Base-by-base conservation (phyloP, 2,113 vertebrate species). In the Nycticorax nycticorax region DNA sequence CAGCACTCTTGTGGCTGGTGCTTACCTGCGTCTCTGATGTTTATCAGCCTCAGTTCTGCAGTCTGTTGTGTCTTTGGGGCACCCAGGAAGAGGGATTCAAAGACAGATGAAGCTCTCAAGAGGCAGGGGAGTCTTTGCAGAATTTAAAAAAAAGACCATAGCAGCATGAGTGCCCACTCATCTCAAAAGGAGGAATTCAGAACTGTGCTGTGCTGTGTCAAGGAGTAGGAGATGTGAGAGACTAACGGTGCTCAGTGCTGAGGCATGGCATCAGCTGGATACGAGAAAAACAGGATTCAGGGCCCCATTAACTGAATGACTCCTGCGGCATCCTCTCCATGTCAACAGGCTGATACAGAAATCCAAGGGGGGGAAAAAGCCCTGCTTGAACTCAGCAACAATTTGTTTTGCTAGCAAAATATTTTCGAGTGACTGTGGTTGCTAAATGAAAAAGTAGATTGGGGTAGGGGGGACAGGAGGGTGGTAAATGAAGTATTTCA, bases 311-410 rank as follows among this genome's bases (percentile, higher is more conserved):
- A 69, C n/a, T 63, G 62, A 6, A 5, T n/a, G 47, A 28, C 45
- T 79, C 39, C 74, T 93, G 74, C 72, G 92, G 74, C 76, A 64
- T 80, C 89, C 37, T 75, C 83, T 95, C 69, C n/a, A n/a, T 24
- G 21, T 95, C 95, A 94, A 94, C 73, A 94, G 96, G 68, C 50
- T 95, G 86, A 73, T 74, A 33, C 59, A 85, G 85, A 93, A 82
- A 94, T 69, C 63, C 56, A 79, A 26, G 30, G 18, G 45, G 83
- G 55, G 28, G 47, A 50, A 68, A 89, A 78, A 69, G 17, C 24
- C 74, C 62, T 32, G 37, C 69, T 3, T 39, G 77, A 91, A 82
- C 39, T 81, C 60, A 77, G 73, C 33, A 77, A 88, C n/a, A 45
- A 69, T 90, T 82, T 88, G 55, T 92, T 96, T 55, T 19, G 59